phyloP scores from a whole-genome alignment of 2,888 invertebrate genomes.

The Ophonus ardosiacus region DNA sequence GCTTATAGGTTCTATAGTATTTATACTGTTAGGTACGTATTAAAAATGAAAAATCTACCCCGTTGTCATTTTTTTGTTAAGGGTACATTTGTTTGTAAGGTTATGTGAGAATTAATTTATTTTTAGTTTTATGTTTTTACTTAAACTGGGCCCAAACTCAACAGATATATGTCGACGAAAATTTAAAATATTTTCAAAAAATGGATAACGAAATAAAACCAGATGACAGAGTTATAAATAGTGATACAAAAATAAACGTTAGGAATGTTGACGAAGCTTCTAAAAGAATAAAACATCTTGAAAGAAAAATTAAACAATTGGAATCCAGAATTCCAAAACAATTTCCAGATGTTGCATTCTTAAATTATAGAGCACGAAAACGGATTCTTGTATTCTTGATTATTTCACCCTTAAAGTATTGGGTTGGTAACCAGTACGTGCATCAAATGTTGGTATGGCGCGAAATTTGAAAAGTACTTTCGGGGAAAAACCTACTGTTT shows the following conservation, averaged over 20 bases:
- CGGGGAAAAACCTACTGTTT: too few relatives aligned
- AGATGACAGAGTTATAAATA: conserved; percentile 65
- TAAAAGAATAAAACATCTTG: conserved; percentile 81
- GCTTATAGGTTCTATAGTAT: conserved; percentile 65
- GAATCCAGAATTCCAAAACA: conserved; percentile 88
- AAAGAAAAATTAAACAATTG: conserved; percentile 84
- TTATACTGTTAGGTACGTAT: conserved; percentile 67
- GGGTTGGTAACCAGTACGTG: too few relatives aligned
- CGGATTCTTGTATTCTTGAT: conserved; percentile 82
- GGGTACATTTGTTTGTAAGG: conserved; percentile 21
- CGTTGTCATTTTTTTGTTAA: not conserved
- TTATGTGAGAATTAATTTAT: conserved; percentile 53
- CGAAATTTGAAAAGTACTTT: not conserved
- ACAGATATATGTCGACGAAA: conserved; percentile 67
- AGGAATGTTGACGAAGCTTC: conserved; percentile 81
- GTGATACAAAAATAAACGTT: conserved; percentile 63
- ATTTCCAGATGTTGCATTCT: conserved; percentile 93
- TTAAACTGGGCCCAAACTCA: conserved; percentile 73
- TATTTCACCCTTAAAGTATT: too few relatives aligned
- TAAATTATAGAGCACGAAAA: conserved; percentile 94
- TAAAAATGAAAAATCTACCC: not conserved
- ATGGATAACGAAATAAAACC: conserved; percentile 65
- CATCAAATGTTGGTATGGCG: not conserved
- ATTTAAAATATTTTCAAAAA: conserved; percentile 66
- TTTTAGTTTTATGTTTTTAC: conserved; percentile 75